Conservation (phyloP, 2,797 vertebrate species). For the Mionectes olivaceus region DNA sequence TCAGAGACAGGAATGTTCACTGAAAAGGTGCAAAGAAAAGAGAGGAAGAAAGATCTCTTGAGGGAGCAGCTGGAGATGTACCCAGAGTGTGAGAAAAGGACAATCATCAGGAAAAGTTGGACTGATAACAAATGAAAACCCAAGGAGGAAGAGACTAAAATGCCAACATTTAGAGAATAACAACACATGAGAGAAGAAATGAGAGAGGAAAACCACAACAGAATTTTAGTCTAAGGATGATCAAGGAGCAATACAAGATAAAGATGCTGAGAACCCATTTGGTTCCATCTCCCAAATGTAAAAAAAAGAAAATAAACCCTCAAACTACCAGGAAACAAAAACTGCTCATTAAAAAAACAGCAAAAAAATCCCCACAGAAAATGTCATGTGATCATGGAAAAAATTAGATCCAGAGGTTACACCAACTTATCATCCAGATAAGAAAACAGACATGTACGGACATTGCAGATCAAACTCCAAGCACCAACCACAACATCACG, state of each 20-base stretch:
- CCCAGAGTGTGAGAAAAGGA: neutral
- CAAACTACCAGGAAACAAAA: neutral
- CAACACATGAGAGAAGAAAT: neutral
- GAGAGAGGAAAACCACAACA: neutral
- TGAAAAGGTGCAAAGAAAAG: neutral
- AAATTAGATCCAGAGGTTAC: neutral
- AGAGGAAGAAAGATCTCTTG: neutral
- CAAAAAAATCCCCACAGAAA: neutral
- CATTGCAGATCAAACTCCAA: neutral
- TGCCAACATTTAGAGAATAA: neutral
- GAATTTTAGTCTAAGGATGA: neutral
- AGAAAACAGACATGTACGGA: neutral
- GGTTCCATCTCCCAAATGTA: neutral
- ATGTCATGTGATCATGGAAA: rapidly evolving
- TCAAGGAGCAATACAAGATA: neutral
- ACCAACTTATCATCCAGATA: neutral
- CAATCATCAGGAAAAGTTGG: neutral
- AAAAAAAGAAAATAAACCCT: neutral
- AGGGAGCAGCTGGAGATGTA: neutral
- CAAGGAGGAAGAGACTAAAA: neutral
- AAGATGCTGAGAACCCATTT: neutral
- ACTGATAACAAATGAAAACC: neutral
- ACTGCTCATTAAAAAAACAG: neutral
- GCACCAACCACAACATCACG: neutral
- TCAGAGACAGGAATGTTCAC: neutral